Conservation (phyloP, 2,888 invertebrate genomes). For the Drosophila nr. medialis region DNA sequence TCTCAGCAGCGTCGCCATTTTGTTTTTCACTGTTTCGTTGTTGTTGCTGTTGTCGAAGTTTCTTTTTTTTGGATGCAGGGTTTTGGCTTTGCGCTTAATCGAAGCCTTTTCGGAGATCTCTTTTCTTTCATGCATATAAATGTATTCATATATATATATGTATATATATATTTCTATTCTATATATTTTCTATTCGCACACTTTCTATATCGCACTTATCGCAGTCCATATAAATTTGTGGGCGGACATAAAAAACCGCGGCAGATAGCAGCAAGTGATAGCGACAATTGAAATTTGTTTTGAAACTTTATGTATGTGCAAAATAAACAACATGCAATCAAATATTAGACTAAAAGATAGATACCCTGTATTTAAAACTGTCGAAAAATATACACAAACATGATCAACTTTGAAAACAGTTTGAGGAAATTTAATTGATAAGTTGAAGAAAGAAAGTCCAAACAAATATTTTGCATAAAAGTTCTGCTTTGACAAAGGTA, state of each 20-base stretch:
- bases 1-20: conserved; percentile 66
- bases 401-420: background rate
- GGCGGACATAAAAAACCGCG: conserved; percentile 72
- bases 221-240: conserved; percentile 75
- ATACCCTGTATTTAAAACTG: conserved; percentile 15
- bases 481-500: background rate
- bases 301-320: conserved; percentile 17
- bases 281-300: conserved; percentile 53
- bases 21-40: conserved; percentile 44
- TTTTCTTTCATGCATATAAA: background rate
- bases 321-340: background rate
- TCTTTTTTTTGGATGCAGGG: conserved; percentile 22
- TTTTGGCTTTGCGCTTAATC: conserved; percentile 21
- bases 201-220: conserved; percentile 70
- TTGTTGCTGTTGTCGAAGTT: conserved; percentile 6
- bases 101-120: conserved; percentile 1
- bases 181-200: no score
- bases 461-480: background rate
- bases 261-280: conserved; percentile 58
- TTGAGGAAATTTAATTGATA: background rate
- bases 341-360: background rate
- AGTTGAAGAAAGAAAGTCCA: background rate
- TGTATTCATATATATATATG: background rate
- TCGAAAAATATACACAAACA: background rate
- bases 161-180: no score